Evolutionary conservation across 1,140 invertebrate species (phyloP).

Genomic region (Xylocopa sonorina): DNA sequence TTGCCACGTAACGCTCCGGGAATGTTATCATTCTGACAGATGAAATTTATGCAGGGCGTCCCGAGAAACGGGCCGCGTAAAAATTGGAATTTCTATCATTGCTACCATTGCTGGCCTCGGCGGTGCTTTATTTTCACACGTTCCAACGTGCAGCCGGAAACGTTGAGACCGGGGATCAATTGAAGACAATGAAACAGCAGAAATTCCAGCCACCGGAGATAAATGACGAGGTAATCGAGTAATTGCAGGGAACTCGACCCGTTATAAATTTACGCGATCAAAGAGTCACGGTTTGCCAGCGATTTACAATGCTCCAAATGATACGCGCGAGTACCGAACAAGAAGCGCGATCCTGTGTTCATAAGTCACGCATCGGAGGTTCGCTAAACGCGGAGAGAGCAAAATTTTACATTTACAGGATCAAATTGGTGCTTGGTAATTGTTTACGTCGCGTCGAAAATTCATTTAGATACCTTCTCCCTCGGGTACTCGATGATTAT

Average conservation of each 20-base stretch:
- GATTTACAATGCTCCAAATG: neutral
- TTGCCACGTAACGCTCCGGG: neutral
- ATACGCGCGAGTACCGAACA: neutral
- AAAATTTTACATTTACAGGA: no score
- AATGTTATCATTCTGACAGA: neutral
- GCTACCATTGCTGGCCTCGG: neutral
- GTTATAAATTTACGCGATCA: neutral
- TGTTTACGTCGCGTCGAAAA: no score
- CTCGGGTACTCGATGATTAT: no score
- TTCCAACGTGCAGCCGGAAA: neutral
- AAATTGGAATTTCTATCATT: neutral
- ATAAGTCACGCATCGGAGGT: no score
- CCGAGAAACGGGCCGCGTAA: neutral
- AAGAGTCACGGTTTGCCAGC: neutral
- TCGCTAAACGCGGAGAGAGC: no score
- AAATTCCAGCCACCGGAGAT: constrained; percentile 5
- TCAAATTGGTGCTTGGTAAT: no score
- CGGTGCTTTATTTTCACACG: neutral
- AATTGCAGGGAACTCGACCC: neutral
- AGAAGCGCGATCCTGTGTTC: no score
- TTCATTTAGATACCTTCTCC: no score
- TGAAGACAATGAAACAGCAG: constrained; percentile 21
- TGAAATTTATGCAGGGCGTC: neutral
- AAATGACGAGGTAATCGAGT: neutral
- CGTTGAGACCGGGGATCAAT: constrained; percentile 7